Evolutionary conservation across 2,797 vertebrate species (phyloP).

Genomic region (Centroberyx gerrardi): DNA sequence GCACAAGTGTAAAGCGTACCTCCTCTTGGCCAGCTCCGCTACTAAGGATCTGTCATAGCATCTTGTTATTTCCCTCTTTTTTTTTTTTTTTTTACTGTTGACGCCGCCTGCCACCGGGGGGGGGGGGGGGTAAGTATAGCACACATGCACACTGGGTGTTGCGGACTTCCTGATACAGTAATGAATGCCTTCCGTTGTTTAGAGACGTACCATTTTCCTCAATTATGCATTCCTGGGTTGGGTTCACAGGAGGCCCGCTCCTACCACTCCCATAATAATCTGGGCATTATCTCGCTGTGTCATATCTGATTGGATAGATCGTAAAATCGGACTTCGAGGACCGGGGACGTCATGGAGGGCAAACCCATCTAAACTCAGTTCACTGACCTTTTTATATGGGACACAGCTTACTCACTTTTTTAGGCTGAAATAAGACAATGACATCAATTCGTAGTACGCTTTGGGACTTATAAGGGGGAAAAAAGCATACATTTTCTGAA

Average conservation of each 20-base stretch:
- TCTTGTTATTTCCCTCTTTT: conserved; percentile 56
- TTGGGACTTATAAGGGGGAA: too few relatives aligned
- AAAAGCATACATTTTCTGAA: too few relatives aligned
- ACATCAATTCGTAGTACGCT: too few relatives aligned
- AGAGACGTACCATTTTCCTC: conserved; percentile 65
- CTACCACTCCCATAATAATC: conserved; percentile 66
- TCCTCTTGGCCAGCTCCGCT: conserved; percentile 43
- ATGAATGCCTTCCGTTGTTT: conserved; percentile 82
- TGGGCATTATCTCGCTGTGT: conserved; percentile 27
- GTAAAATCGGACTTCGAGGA: conserved; percentile 15
- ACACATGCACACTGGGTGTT: conserved; percentile 57
- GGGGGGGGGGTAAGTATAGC: conserved; percentile 66
- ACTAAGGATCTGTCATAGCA: conserved; percentile 41
- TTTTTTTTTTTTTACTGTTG: conserved; percentile 42
- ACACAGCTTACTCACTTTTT: too few relatives aligned
- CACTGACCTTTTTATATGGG: too few relatives aligned
- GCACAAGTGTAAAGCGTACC: conserved; percentile 47
- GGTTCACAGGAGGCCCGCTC: conserved; percentile 52
- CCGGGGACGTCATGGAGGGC: neutral
- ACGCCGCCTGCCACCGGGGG: conserved; percentile 33
- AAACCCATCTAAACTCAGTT: neutral
- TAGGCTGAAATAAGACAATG: too few relatives aligned
- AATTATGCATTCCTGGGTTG: conserved; percentile 70
- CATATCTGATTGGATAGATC: conserved; percentile 42
- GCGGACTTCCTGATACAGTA: conserved; percentile 74